Conservation (phyloP, 1,140 invertebrate species). For the Drosophila dunni region DNA sequence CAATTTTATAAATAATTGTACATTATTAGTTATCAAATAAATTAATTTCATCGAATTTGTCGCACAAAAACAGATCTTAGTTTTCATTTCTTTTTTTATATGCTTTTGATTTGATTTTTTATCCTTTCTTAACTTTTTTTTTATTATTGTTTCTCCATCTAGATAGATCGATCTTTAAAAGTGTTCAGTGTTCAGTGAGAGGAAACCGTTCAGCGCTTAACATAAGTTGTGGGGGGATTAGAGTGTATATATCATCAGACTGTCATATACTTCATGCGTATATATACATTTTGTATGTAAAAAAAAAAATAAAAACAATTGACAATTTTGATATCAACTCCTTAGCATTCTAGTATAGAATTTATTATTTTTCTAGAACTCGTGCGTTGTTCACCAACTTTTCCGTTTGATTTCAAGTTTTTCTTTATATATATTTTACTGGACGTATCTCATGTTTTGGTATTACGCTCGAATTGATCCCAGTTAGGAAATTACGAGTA, state of each 20-base stretch:
- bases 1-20: constrained; percentile 26
- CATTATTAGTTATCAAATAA: constrained; percentile 18
- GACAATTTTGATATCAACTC: constrained; percentile 76
- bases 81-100: constrained; percentile 1
- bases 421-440: constrained; percentile 29
- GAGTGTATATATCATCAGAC: constrained; percentile 26
- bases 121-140: not conserved
- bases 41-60: constrained; percentile 15
- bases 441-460: constrained; percentile 55
- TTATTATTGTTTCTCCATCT: not conserved
- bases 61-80: constrained; percentile 9
- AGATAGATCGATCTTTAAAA: not conserved
- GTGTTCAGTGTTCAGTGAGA: not conserved
- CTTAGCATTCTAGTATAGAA: constrained; percentile 36
- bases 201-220: constrained; percentile 44
- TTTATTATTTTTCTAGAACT: constrained; percentile 15
- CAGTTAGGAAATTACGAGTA: constrained; percentile 17
- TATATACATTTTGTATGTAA: constrained; percentile 33
- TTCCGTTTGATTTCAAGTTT: constrained; percentile 37
- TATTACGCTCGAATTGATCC: constrained; percentile 34
- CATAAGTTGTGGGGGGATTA: constrained; percentile 7
- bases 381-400: constrained; percentile 47
- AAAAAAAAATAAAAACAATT: constrained; percentile 49
- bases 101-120: not conserved
- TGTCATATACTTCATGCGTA: constrained; percentile 31